These are phyloP conservation scores for Siniperca obscura DNA, from an alignment of 2,797 vertebrate genomes.

Conservation along the genomic window DNA sequence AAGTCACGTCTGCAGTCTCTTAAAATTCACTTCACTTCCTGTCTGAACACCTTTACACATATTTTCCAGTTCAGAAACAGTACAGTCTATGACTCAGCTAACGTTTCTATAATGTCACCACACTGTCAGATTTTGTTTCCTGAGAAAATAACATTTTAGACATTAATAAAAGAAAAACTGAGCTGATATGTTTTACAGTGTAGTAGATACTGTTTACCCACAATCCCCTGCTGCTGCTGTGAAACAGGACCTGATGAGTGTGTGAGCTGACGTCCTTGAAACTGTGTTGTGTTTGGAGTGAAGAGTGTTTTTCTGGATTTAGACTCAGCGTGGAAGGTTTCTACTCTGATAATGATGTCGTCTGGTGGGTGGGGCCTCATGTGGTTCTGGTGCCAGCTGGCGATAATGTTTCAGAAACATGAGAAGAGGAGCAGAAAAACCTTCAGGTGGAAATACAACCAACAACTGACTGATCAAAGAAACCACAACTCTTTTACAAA, in stretches of 20 bases:
- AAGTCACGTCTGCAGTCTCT: no score
- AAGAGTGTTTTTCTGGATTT: slow-evolving; percentile 87
- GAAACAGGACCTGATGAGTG: slow-evolving; percentile 89
- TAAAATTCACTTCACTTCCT: no score
- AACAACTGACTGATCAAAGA: background rate
- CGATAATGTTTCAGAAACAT: background rate
- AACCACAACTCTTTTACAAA: background rate
- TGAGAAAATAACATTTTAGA: background rate
- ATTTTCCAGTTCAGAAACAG: no score
- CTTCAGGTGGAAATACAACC: background rate
- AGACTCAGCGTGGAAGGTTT: slow-evolving; percentile 82
- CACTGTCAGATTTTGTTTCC: background rate
- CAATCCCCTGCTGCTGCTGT: slow-evolving; percentile 83
- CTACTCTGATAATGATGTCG: background rate
- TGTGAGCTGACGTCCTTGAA: background rate
- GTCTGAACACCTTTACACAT: no score
- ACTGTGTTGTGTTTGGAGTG: slow-evolving; percentile 88
- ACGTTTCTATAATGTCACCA: no score
- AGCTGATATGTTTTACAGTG: background rate
- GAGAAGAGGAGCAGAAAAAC: background rate
- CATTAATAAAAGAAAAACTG: background rate
- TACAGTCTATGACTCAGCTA: no score
- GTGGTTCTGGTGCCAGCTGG: background rate
- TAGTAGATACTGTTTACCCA: slow-evolving; percentile 80
- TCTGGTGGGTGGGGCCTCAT: background rate